Base-by-base conservation (phyloP, 2,113 vertebrate genomes). In the Fulmarus glacialis region DNA sequence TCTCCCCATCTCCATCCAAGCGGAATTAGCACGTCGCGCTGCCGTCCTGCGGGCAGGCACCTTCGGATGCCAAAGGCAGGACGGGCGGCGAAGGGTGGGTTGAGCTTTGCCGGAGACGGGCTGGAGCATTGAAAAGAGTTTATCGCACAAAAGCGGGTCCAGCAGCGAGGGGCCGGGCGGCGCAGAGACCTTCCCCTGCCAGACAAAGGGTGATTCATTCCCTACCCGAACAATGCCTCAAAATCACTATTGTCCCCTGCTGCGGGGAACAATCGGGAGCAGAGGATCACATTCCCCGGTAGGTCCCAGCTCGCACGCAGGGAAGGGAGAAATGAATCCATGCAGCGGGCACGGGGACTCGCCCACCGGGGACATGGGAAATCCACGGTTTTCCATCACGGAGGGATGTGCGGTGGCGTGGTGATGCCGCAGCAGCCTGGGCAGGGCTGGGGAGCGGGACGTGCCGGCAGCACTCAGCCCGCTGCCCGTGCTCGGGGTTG, bases 361-460 rank as follows among this genome's bases (percentile, higher is more conserved):
- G 3, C 52, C 58, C 4, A 0, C 15, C 3, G 1, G 71, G n/a
- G 38, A 9, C 10, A 2, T 2, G 11, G 63, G 32, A 66, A 83
- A 29, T 6, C 23, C 22, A 0, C 0, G 0, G 3, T 32, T 73
- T 80, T 45, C 45, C n/a, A 5, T 63, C 4, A 1, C 0, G 1
- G 71, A 34, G 40, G 26, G 85, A 2, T 29, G 79, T 32, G 16
- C 1, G 7, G 4, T 42, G 77, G 47, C 2, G 12, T 8, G 48
- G 56, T 9, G 40, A n/a, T 40, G 38, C 42, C 3, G 2, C 42
- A 43, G 81, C 17, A 2, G 3, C 19, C 30, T 15, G 56, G 53
- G 73, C 82, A 55, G 6, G 4, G 40, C 3, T 2, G 3, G 23
- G 82, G 15, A 26, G 1, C 15, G 4, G 91, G 50, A 19, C 13